Percentiles rank a stretch among this genome's conserved stretches.
Conservation (phyloP, 2,113 vertebrate genomes). For the Stomatorhinus ivindoensis region DNA sequence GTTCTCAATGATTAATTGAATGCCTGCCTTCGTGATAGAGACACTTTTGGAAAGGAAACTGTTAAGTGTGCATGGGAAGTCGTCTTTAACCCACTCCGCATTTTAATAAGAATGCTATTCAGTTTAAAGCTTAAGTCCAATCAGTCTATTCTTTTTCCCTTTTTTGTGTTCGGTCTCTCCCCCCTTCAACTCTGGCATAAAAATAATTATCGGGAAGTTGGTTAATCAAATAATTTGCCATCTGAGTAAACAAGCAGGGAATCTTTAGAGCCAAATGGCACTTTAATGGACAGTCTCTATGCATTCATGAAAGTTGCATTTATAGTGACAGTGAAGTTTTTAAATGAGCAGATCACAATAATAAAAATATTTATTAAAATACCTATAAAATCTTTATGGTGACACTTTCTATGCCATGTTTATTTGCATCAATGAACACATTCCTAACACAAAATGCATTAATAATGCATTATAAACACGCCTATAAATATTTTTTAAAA, state of each 20-base stretch:
- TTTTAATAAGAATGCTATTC: conserved; percentile 48
- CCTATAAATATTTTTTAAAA: not conserved
- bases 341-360: not conserved
- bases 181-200: conserved; percentile 26
- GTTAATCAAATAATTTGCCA: conserved; percentile 53
- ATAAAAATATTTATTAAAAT: not conserved
- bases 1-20: not conserved
- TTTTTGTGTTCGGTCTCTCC: conserved; percentile 10
- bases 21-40: not conserved
- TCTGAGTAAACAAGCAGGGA: conserved; percentile 37
- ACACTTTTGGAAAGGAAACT: not conserved
- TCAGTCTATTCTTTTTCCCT: conserved; percentile 26
- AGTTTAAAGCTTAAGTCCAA: conserved; percentile 47
- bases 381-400: not conserved
- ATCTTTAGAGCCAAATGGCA: conserved; percentile 45
- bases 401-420: not conserved
- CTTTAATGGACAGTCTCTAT: conserved; percentile 29
- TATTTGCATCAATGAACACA: not conserved
- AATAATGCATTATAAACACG: not conserved
- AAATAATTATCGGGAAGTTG: conserved; percentile 47
- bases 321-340: not conserved
- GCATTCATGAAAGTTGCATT: not conserved
- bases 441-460: not conserved
- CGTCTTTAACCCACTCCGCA: conserved; percentile 46
- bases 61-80: conserved; percentile 37